Base-by-base conservation (phyloP, 1,140 invertebrate genomes). In the Bombus sylvicola region DNA sequence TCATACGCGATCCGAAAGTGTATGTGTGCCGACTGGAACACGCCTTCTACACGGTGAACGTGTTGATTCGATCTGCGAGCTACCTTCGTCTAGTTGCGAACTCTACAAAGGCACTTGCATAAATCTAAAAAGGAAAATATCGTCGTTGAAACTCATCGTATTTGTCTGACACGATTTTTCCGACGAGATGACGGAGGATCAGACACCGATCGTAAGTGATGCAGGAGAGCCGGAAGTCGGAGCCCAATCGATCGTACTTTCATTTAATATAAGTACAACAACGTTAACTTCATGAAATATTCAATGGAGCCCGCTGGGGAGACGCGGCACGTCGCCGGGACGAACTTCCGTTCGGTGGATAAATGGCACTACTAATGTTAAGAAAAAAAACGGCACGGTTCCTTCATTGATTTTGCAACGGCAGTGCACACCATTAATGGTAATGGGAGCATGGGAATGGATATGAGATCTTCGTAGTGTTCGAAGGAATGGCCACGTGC, bases 221-320 rank as follows among this genome's bases (percentile, higher is more conserved):
- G 12, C 13, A 4, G n/a, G 28, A 2, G n/a, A 25, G 3, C 13
- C 31, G 66, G n/a, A 79, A 31, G 47, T 41, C 31, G 5, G 76
- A 66, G 43, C 22, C 31, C 39, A 28, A 79, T 62, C 64, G 88
- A 83, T 86, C 34, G 75, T 83, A 62, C 47, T 34, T 79, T 84
- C 66, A 77, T 87, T 90, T 89, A 89, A 84, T 81, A 89, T 87
- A 90, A 90, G 89, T 81, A 86, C 73, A 84, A 77, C 80, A 78
- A 89, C 81, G 81, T 87, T 89, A 88, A 90, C 81, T 87, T 81
- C 68, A 79, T 87, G 89, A 87, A 87, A 90, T 89, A 90, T 90
- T 84, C 89, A 89, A 87, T 64, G 64, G 39, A 22, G 8, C 34
- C 31, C 47, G 1, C 39, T 43, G 31, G 41, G 47, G 53, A 72